Percentiles rank a stretch among this genome's conserved stretches.
phyloP scores from a whole-genome alignment of 2,113 vertebrate species.

The Marmota flaviventris region DNA sequence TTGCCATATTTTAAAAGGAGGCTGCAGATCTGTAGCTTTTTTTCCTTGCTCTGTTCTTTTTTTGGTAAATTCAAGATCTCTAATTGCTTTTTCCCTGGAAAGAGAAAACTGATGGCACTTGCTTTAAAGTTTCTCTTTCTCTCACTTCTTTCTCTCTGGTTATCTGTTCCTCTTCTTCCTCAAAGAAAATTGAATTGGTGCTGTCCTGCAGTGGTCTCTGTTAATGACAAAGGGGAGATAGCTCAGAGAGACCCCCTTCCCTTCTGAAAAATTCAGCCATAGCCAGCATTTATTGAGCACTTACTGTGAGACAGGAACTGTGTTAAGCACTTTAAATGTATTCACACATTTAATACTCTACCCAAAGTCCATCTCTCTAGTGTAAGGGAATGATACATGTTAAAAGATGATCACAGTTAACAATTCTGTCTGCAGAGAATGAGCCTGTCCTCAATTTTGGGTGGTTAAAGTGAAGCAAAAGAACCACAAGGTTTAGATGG shows the following conservation, averaged over 20 bases:
- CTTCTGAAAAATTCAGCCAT: constrained; percentile 6
- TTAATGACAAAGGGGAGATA: neutral
- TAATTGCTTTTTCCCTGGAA: neutral
- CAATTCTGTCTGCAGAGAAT: neutral
- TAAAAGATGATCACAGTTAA: neutral
- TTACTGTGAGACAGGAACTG: neutral
- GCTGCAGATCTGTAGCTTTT: neutral
- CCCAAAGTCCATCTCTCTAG: neutral
- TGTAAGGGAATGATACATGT: neutral
- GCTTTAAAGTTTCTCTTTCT: neutral
- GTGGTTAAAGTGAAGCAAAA: neutral
- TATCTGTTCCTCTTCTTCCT: neutral
- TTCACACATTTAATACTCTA: neutral
- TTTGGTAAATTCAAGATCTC: constrained; percentile 8
- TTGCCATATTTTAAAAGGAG: neutral
- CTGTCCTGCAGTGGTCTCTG: neutral
- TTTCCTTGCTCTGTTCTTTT: neutral
- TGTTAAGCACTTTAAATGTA: neutral
- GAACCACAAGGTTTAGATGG: neutral
- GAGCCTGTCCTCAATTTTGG: neutral
- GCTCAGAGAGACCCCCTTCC: neutral
- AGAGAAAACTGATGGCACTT: neutral
- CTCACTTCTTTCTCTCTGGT: neutral
- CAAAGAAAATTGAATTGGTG: neutral
- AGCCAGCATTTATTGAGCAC: neutral